Evolutionary conservation across 2,113 vertebrate species (phyloP).

Genomic region (Psettodes erumei): DNA sequence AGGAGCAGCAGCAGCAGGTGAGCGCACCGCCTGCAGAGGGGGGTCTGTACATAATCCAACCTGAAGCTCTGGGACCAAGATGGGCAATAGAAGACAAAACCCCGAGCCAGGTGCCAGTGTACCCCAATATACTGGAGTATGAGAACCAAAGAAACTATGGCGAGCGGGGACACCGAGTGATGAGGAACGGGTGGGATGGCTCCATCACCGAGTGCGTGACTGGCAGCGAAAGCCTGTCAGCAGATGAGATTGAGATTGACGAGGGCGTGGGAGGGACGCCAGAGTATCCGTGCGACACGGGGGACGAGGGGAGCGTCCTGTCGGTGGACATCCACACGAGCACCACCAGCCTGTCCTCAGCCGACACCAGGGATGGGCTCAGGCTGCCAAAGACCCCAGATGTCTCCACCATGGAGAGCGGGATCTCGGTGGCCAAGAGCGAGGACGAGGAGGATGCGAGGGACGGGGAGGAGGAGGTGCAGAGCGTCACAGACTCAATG

Average conservation of each 20-base stretch:
- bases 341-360: constrained; percentile 82
- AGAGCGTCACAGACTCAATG: constrained; percentile 87
- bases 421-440: constrained; percentile 59
- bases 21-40: constrained; percentile 22
- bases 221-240: constrained; percentile 37
- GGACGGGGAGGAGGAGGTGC: constrained; percentile 42
- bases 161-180: not conserved
- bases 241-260: constrained; percentile 70
- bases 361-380: constrained; percentile 72
- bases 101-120: constrained; percentile 73
- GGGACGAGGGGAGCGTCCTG: constrained; percentile 77
- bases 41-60: constrained; percentile 74
- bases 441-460: constrained; percentile 63
- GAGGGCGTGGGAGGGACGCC: constrained; percentile 75
- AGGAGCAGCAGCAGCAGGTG: constrained; percentile 38
- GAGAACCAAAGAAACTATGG: constrained; percentile 23
- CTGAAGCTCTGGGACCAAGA: constrained; percentile 29
- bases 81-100: constrained; percentile 45
- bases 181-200: constrained; percentile 45
- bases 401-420: constrained; percentile 61
- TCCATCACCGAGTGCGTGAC: not conserved
- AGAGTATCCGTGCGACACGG: constrained; percentile 77
- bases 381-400: constrained; percentile 45
- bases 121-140: constrained; percentile 57
- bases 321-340: constrained; percentile 83